Percentiles rank a stretch among this genome's conserved stretches.
phyloP scores from a whole-genome alignment of 2,797 vertebrate genomes.

The Emys orbicularis region DNA sequence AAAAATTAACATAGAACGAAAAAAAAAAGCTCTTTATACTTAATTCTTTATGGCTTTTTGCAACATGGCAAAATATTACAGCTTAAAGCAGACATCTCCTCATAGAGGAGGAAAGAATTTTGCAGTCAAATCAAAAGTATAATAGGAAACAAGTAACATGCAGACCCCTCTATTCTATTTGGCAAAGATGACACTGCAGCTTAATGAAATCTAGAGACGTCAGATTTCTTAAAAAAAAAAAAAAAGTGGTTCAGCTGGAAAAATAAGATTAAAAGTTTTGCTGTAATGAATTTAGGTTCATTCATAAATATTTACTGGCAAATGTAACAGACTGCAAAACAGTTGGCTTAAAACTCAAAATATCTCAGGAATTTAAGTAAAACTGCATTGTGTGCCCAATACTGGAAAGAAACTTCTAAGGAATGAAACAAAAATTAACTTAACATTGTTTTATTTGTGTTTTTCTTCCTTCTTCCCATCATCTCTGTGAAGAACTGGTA shows the following conservation, averaged over 20 bases:
- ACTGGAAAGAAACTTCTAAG: constrained; percentile 59
- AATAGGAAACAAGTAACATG: constrained; percentile 74
- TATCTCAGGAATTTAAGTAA: constrained; percentile 68
- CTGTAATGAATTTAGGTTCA: constrained; percentile 34
- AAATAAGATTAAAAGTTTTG: constrained; percentile 41
- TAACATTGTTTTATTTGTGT: constrained; percentile 72
- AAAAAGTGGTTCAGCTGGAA: constrained; percentile 31
- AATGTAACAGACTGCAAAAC: constrained; percentile 86
- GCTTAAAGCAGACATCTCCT: constrained; percentile 91
- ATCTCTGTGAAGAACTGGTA: constrained; percentile 89
- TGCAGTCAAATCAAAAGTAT: constrained; percentile 85
- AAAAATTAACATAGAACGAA: constrained; percentile 78
- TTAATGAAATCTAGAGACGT: constrained; percentile 61
- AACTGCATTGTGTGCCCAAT: constrained; percentile 70
- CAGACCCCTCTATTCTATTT: constrained; percentile 68
- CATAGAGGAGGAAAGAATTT: constrained; percentile 92
- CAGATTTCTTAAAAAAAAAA: constrained; percentile 28
- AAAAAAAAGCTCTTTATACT: constrained; percentile 82
- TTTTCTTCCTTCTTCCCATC: constrained; percentile 79
- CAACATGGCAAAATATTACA: constrained; percentile 90
- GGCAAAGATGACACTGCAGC: constrained; percentile 56
- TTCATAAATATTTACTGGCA: constrained; percentile 60
- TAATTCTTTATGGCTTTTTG: constrained; percentile 93
- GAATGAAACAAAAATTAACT: constrained; percentile 66
- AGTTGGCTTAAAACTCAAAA: constrained; percentile 71